A percentile compares a stretch with the other conserved stretches of the same genome.
Conservation (phyloP, 1,140 invertebrate species). For the Halyomorpha halys region DNA sequence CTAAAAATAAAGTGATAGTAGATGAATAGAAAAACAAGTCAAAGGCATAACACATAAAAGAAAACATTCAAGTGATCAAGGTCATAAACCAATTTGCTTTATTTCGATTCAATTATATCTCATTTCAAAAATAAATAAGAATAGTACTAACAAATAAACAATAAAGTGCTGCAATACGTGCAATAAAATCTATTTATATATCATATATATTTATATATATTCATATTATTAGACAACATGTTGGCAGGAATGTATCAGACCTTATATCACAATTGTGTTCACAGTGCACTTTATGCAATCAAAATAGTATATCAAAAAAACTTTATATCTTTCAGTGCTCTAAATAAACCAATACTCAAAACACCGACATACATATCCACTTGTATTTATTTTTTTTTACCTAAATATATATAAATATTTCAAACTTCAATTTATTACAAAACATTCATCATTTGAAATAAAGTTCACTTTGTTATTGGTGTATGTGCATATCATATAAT, state of each 20-base stretch:
- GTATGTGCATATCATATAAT: slow-evolving; percentile 17
- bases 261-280: slow-evolving; percentile 24
- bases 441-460: slow-evolving; percentile 4
- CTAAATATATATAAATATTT: slow-evolving; percentile 18
- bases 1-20: background rate
- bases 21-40: slow-evolving; percentile 1
- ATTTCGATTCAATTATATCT: slow-evolving; percentile 7
- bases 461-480: slow-evolving; percentile 1
- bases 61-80: slow-evolving; percentile 16
- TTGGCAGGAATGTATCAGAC: slow-evolving; percentile 26
- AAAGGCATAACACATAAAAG: slow-evolving; percentile 9
- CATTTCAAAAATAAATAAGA: slow-evolving; percentile 18
- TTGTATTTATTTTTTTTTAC: slow-evolving; percentile 10
- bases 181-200: slow-evolving; percentile 20
- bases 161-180: slow-evolving; percentile 21
- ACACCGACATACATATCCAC: slow-evolving; percentile 13
- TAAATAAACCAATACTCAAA: background rate
- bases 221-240: slow-evolving; percentile 25
- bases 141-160: slow-evolving; percentile 19
- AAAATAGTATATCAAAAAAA: slow-evolving; percentile 4
- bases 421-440: slow-evolving; percentile 12
- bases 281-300: slow-evolving; percentile 23
- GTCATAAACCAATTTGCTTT: slow-evolving; percentile 19
- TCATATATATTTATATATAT: slow-evolving; percentile 21
- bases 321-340: background rate